Conservation (phyloP, 1,140 invertebrate species). For the Euwallacea fornicatus region DNA sequence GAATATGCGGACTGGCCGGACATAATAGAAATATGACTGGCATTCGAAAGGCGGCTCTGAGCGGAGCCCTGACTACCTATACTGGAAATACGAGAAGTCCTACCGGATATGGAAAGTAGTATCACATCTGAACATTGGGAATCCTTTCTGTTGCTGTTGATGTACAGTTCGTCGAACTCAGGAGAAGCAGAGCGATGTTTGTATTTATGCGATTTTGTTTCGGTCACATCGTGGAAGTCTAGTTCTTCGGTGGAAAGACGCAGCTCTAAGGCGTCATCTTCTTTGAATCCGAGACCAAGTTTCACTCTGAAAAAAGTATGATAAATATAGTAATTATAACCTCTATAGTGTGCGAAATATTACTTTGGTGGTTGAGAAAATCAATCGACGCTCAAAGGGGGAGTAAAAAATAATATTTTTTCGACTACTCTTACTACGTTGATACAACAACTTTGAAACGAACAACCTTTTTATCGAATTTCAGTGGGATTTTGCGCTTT, state of each 20-base stretch:
- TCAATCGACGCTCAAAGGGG: not conserved
- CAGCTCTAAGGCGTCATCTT: conserved; percentile 78
- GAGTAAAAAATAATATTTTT: too few species aligned
- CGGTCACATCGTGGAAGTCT: conserved; percentile 71
- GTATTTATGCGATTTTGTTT: conserved; percentile 53
- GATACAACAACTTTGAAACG: too few species aligned
- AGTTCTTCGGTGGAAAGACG: conserved; percentile 84
- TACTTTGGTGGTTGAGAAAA: too few species aligned
- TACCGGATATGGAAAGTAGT: conserved; percentile 76
- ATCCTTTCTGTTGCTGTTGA: conserved; percentile 60
- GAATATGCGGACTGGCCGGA: conserved; percentile 70
- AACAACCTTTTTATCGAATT: too few species aligned
- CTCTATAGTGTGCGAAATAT: not conserved
- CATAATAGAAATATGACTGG: conserved; percentile 60
- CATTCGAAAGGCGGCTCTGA: conserved; percentile 59
- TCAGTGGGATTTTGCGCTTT: too few species aligned
- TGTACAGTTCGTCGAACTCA: conserved; percentile 32
- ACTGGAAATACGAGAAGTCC: conserved; percentile 78
- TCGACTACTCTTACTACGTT: too few species aligned
- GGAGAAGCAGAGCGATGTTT: conserved; percentile 54
- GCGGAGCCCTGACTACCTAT: conserved; percentile 69
- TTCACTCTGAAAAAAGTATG: conserved; percentile 41
- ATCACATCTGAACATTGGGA: conserved; percentile 76
- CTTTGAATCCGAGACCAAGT: conserved; percentile 65
- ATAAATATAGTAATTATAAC: not conserved